These are phyloP conservation scores for Proterorhinus semilunaris DNA, from an alignment of 2,113 vertebrate genomes.

Conservation along the genomic window DNA sequence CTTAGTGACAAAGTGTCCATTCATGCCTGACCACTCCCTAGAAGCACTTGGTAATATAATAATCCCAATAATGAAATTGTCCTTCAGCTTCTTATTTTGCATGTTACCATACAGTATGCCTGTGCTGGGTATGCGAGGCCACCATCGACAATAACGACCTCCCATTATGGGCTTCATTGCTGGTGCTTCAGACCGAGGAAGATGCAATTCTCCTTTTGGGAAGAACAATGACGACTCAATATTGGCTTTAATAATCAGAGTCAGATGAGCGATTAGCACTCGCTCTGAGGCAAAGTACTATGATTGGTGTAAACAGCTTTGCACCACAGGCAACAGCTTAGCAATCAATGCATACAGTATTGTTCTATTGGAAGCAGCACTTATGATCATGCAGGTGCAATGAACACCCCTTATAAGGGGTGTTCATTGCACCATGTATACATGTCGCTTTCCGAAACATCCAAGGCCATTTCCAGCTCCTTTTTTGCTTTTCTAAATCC, in stretches of 20 bases:
- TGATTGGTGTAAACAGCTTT: conserved; percentile 37
- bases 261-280: conserved; percentile 32
- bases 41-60: too few relatives aligned
- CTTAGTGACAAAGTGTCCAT: too few relatives aligned
- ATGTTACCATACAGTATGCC: not conserved
- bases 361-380: conserved; percentile 3
- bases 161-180: conserved; percentile 20
- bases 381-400: not conserved
- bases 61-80: not conserved
- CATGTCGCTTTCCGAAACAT: not conserved
- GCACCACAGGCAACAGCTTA: conserved; percentile 15
- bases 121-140: not conserved
- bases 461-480: not conserved
- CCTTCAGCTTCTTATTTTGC: too few relatives aligned
- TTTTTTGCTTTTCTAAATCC: not conserved
- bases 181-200: conserved; percentile 13
- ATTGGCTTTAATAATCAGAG: conserved; percentile 36
- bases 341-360: conserved; percentile 1
- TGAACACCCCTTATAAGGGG: not conserved
- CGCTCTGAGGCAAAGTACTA: conserved; percentile 43
- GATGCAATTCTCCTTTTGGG: conserved; percentile 20
- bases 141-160: conserved; percentile 19
- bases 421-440: too few relatives aligned
- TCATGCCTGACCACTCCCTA: too few relatives aligned
- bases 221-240: conserved; percentile 41